A percentile compares a stretch with the other conserved stretches of the same genome.
phyloP scores from a whole-genome alignment of 2,888 invertebrate genomes.

The Thera britannica region DNA sequence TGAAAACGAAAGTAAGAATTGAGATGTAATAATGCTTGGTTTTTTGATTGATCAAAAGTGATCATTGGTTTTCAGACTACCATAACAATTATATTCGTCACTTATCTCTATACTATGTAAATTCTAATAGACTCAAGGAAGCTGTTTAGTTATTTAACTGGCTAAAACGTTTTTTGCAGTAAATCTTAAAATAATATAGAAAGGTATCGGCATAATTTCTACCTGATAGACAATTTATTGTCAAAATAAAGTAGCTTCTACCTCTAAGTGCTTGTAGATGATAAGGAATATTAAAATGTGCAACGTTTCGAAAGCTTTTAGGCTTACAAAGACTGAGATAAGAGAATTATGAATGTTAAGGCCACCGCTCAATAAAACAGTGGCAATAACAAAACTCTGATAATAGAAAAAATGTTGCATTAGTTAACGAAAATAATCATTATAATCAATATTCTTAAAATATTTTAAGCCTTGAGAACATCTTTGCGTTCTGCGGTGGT shows the following conservation, averaged over 20 bases:
- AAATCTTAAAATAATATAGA: constrained; percentile 2
- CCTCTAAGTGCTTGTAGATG: constrained; percentile 21
- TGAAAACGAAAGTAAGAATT: constrained; percentile 20
- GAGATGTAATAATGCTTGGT: neutral
- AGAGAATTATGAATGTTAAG: constrained; percentile 16
- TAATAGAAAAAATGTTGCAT: neutral
- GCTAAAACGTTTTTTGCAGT: constrained; percentile 8
- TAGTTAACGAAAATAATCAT: neutral
- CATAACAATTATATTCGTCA: neutral
- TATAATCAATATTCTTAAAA: too few species aligned
- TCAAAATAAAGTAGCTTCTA: constrained; percentile 12
- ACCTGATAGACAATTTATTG: constrained; percentile 19
- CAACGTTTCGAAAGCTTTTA: constrained; percentile 31
- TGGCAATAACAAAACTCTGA: neutral
- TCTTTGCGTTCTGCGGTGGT: too few species aligned
- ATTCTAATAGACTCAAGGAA: too few species aligned
- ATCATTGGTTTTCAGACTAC: too few species aligned
- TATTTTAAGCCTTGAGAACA: too few species aligned
- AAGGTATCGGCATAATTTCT: constrained; percentile 17
- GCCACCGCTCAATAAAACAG: constrained; percentile 4
- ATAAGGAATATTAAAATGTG: constrained; percentile 33
- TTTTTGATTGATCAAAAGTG: neutral
- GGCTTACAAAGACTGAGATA: constrained; percentile 26
- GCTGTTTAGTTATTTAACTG: too few species aligned
- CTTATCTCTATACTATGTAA: too few species aligned